Conservation (phyloP, 2,888 invertebrate genomes). For the Maniola hyperantus region DNA sequence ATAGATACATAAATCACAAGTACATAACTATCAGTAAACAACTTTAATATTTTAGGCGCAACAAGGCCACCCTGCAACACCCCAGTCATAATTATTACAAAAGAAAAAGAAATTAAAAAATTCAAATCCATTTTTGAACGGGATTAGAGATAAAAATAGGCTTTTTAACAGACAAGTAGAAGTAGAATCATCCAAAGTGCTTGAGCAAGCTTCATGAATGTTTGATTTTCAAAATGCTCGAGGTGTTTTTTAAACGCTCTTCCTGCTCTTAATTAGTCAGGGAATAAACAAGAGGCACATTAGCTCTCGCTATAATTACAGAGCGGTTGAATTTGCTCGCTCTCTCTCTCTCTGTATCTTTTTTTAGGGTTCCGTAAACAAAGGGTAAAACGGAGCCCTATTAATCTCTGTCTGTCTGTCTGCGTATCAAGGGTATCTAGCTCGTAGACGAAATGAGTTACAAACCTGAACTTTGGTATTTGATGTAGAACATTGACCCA, state of each 20-base stretch:
- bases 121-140: slow-evolving; percentile 38
- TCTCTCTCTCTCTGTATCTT: slow-evolving; percentile 45
- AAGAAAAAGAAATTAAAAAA: slow-evolving; percentile 26
- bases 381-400: too few species aligned
- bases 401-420: too few species aligned
- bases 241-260: slow-evolving; percentile 71
- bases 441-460: too few species aligned
- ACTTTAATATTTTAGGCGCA: neutral
- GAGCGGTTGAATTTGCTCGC: slow-evolving; percentile 52
- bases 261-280: slow-evolving; percentile 79
- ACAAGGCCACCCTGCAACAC: slow-evolving; percentile 14
- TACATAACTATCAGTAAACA: neutral
- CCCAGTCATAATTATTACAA: slow-evolving; percentile 7
- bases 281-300: slow-evolving; percentile 80
- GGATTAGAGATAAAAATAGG: slow-evolving; percentile 52
- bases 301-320: slow-evolving; percentile 80
- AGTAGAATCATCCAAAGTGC: slow-evolving; percentile 54
- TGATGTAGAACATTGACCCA: too few species aligned
- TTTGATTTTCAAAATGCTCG: slow-evolving; percentile 70
- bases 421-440: too few species aligned
- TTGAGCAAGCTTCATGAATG: slow-evolving; percentile 68
- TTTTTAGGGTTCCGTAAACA: slow-evolving; percentile 28
- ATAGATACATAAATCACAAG: too few species aligned
- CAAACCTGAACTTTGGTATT: too few species aligned
- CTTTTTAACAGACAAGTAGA: slow-evolving; percentile 49